A percentile compares a stretch with the other conserved stretches of the same genome.
Evolutionary conservation across 2,113 vertebrate species (phyloP).

Genomic region (Clinocottus analis): DNA sequence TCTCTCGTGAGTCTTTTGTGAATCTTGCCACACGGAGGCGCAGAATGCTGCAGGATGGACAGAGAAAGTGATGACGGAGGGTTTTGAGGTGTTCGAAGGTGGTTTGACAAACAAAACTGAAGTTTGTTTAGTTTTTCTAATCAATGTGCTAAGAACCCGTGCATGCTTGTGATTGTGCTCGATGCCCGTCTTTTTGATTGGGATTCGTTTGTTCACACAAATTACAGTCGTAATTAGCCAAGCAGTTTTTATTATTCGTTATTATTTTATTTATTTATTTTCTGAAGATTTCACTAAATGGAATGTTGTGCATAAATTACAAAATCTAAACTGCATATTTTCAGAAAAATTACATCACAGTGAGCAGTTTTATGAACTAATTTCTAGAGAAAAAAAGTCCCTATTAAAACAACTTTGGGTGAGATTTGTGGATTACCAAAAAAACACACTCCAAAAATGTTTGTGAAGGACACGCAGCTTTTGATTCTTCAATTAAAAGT

Average conservation of each 20-base stretch:
- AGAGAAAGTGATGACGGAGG: not conserved
- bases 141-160: no score
- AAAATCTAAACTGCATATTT: not conserved
- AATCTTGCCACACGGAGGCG: constrained; percentile 15
- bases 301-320: not conserved
- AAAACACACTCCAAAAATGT: no score
- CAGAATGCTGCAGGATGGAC: not conserved
- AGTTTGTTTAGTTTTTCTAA: not conserved
- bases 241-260: not conserved
- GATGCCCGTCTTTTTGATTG: not conserved
- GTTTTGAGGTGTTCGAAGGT: not conserved
- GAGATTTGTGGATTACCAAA: not conserved
- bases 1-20: not conserved
- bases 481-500: not conserved
- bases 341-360: not conserved
- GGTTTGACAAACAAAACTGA: not conserved
- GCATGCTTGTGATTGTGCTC: not conserved
- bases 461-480: not conserved
- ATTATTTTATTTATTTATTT: not conserved
- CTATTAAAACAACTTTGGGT: not conserved
- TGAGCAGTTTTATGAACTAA: not conserved
- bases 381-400: not conserved
- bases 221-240: not conserved
- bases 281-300: not conserved
- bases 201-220: not conserved